phyloP scores from a whole-genome alignment of 2,888 invertebrate species.

The Drosophila meridionalis region DNA sequence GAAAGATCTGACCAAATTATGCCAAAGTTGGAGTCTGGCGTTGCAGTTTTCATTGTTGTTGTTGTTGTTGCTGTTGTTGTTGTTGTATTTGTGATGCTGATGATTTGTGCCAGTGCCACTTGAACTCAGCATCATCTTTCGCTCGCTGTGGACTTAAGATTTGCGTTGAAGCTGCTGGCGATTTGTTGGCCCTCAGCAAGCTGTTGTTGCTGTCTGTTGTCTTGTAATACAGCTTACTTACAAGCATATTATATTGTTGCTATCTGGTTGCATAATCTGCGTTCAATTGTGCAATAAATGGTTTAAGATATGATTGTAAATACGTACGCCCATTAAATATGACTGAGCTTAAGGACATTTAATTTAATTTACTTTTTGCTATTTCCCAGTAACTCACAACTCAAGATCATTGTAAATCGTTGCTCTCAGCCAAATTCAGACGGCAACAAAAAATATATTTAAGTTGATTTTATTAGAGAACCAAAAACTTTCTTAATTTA shows the following conservation, averaged over 20 bases:
- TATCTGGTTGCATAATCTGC: constrained; percentile 51
- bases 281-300: constrained; percentile 57
- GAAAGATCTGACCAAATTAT: constrained; percentile 65
- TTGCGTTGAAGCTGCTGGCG: constrained; percentile 24
- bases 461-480: constrained; percentile 11
- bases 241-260: constrained; percentile 10
- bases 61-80: constrained; percentile 13
- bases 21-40: constrained; percentile 57
- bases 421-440: background rate
- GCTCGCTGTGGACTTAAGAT: constrained; percentile 27
- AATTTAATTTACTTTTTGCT: background rate
- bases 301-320: constrained; percentile 50
- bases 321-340: background rate
- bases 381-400: background rate
- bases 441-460: constrained; percentile 6
- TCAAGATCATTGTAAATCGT: background rate
- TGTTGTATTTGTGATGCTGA: constrained; percentile 25
- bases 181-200: constrained; percentile 49
- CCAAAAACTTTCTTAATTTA: constrained; percentile 38
- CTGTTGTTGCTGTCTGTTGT: constrained; percentile 23
- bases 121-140: constrained; percentile 57
- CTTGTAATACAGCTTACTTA: constrained; percentile 42
- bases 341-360: background rate
- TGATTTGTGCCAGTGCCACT: constrained; percentile 68
- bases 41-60: constrained; percentile 33